Conservation (phyloP, 2,888 invertebrate genomes). For the Elegia similella region DNA sequence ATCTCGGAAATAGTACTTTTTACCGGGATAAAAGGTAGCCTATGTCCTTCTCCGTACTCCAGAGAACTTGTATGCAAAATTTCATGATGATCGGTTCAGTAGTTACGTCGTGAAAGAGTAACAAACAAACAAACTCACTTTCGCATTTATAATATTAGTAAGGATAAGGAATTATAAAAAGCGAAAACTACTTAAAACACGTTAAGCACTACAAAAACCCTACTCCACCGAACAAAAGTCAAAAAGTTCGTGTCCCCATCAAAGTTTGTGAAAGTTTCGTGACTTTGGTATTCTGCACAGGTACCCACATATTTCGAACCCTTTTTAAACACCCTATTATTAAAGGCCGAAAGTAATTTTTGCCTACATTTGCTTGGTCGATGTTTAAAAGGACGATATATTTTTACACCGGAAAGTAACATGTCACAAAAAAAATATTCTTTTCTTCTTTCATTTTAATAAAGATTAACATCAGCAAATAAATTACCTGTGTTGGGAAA, state of each 20-base stretch:
- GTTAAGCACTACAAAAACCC: slow-evolving; percentile 4
- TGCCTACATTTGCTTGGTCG: slow-evolving; percentile 36
- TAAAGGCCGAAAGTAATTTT: slow-evolving; percentile 40
- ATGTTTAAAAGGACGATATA: slow-evolving; percentile 32
- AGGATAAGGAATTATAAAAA: too few relatives aligned
- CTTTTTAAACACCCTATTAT: slow-evolving; percentile 37
- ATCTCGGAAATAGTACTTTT: too few relatives aligned
- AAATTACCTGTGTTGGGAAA: too few relatives aligned
- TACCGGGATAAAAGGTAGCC: too few relatives aligned
- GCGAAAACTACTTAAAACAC: background rate
- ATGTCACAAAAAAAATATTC: background rate
- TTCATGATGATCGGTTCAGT: too few relatives aligned
- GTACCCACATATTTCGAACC: slow-evolving; percentile 33
- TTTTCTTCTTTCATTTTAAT: too few relatives aligned
- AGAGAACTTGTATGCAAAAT: too few relatives aligned
- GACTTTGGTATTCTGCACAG: slow-evolving; percentile 30
- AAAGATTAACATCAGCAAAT: too few relatives aligned
- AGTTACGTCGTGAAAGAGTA: too few relatives aligned
- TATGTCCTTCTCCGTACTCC: too few relatives aligned
- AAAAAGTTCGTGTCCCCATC: slow-evolving; percentile 12
- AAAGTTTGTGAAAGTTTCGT: slow-evolving; percentile 22
- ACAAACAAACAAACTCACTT: too few relatives aligned
- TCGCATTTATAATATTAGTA: too few relatives aligned
- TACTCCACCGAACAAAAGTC: slow-evolving; percentile 11
- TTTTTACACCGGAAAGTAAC: slow-evolving; percentile 28